Evolutionary conservation across 2,113 vertebrate species (phyloP), one percentile per base, ranked within the genome.

Genomic region (Willisornis vidua): DNA sequence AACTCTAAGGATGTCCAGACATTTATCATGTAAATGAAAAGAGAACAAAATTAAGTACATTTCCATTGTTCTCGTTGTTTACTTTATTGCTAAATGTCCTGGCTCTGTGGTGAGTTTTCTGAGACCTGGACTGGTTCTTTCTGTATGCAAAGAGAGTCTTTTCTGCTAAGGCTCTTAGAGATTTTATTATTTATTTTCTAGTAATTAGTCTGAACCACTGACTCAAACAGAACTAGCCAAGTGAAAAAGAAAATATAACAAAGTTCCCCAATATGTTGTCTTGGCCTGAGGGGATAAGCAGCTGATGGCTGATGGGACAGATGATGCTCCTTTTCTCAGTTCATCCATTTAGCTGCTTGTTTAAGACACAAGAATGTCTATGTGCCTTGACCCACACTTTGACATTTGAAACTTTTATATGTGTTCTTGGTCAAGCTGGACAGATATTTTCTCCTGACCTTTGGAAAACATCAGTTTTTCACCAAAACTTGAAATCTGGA

Each of bases 231-330:
- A 97, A 93, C 94, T 76, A 97, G 88, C 92, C 96, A 94, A 96
- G 93, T 96, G 96, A 96, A 94, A 96, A 96, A 94, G 90, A 96
- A 96, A 96, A 96, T 93, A 93, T 75, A 96, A 96, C 96, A 82
- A 96, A 96, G 94, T 93, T 80, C 88, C 65, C 86, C 92, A 97
- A 93, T 96, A 97, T 97, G 96, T 92, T 94, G 94, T 37, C 76
- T 96, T 90, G 78, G 94, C 96, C 94, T 82, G n/a, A 49, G 80
- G 96, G 94, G 7, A 89, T 49, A 87, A 49, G 93, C 96, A 97
- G 96, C 96, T 97, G 96, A 96, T 0, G 73, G 96, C 90, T 96
- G 82, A 97, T 95, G 88, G 93, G 90, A 96, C 96, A 97, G 96
- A 96, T 96, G 96, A 97, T 95, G 94, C 90, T 96, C 76, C 80